Percentiles rank a stretch among this genome's conserved stretches.
phyloP scores from a whole-genome alignment of 37 sponge, comb jelly and placozoan species.

The Mnemiopsis leidyi region DNA sequence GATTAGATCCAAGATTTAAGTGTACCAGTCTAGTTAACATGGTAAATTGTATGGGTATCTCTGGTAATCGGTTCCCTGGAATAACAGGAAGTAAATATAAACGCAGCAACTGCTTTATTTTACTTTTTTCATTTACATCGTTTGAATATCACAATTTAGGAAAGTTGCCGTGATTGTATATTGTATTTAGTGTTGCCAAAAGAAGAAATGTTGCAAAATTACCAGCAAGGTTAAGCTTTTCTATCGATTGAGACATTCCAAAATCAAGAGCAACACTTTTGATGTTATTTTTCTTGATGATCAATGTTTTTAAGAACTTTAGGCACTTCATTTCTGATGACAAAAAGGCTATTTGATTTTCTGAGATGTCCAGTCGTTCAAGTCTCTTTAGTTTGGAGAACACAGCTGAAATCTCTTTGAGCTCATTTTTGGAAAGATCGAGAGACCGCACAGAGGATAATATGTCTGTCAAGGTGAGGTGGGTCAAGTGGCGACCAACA shows the following conservation, averaged over 20 bases:
- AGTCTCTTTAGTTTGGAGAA: constrained; percentile 18
- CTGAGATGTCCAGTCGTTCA: constrained; percentile 46
- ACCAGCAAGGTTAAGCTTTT: constrained; percentile 60
- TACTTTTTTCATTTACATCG: neutral
- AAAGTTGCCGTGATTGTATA: neutral
- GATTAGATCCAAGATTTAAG: constrained; percentile 32
- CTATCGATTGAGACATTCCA: constrained; percentile 50
- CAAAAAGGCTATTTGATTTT: constrained; percentile 44
- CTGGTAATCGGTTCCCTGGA: constrained; percentile 10
- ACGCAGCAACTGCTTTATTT: too few species aligned
- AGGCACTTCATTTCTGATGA: constrained; percentile 61
- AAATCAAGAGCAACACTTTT: constrained; percentile 63
- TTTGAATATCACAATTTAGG: neutral
- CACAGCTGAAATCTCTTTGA: neutral
- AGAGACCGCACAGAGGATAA: constrained; percentile 16
- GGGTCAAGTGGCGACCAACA: neutral
- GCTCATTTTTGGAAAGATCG: constrained; percentile 42
- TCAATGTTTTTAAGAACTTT: constrained; percentile 27
- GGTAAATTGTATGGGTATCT: constrained; percentile 58
- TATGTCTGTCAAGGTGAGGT: constrained; percentile 37
- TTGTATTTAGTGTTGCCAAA: neutral
- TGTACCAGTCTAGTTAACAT: constrained; percentile 38
- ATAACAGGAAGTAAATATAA: too few species aligned
- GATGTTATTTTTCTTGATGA: constrained; percentile 55
- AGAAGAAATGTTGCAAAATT: neutral